Evolutionary conservation across 2,113 vertebrate species (phyloP), one percentile per base, ranked within the genome.

Genomic region (Spea multiplicata): DNA sequence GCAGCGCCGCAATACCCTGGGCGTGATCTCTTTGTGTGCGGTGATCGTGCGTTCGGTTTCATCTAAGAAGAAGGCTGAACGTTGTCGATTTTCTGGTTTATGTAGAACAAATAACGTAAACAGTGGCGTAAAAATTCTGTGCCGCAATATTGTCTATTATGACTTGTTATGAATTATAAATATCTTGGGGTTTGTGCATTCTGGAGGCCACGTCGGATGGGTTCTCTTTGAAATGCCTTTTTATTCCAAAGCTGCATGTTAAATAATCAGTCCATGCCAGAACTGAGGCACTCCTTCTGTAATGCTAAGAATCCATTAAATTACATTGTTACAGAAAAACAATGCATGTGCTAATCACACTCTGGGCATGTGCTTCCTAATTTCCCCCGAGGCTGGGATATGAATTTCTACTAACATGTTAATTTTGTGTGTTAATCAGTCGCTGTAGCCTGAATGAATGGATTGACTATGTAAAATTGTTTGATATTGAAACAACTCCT

Each of bases 401-500:
- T 95, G 93, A 95, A 94, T 94, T 95, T 93, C 94, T 94, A 94
- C 93, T 93, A 94, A 94, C 94, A 93, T 93, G 89, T 93, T 95
- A 94, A 95, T 95, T 94, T 90, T 93, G 92, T 94, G 91, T 91
- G 93, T 95, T 95, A 95, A 94, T 95, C 93, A 94, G 94, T 92
- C 89, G 91, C 92, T 94, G 92, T 91, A 88, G 93, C 91, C 90
- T 84, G 86, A 90, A 88, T 94, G 90, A 94, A 94, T 93, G 92
- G 91, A 92, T 92, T 87, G 90, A 90, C 89, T 91, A 91, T 94
- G 93, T 94, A 95, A 93, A 94, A 94, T 88, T 90, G 90, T 94
- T 93, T 94, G 93, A 93, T 94, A 93, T 91, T 90, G 90, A 93
- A 93, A 93, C 92, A 94, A 91, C 90, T 93, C 92, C 90, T 93